Base-by-base conservation (phyloP, 2,888 invertebrate species). In the Lissocephala sabroskyi region DNA sequence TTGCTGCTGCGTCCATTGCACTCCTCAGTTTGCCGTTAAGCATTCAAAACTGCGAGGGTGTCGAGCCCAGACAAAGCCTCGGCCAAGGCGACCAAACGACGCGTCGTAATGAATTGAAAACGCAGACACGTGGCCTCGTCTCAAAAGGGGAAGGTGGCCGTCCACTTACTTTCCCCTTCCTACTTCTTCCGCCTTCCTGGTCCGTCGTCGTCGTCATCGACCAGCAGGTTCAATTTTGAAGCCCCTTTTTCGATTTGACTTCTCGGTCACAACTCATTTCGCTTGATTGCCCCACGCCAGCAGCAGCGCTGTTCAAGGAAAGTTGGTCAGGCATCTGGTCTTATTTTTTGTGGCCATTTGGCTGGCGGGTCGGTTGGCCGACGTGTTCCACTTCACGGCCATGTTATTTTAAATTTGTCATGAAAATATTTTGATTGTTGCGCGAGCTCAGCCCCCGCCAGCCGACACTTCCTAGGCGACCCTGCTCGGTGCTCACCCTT, bases 381-480 rank as follows among this genome's bases (percentile, higher is more conserved):
- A 59, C 77, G 77, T 75, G 75, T 74, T 74, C 65, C 65, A 67
- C 64, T 66, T 77, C 68, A 75, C 59, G 73, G 57, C 47, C 68
- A 55, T 75, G 75, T 75, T 75, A 62, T 68, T 75, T 70, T 70
- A 73, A 75, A 75, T 77, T 75, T 75, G 76, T 75, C 73, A 78
- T 68, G 78, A 78, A 71, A 75, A 77, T 75, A 75, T 77, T 75
- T 71, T 56, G 63, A 68, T 68, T 68, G 59, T 60, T 70, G 62
- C 57, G 59, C 61, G 47, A 50, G 40, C 32, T 39, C n/a, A n/a
- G n/a, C 11, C 37, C 19, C 26, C 23, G 32, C 23, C n/a, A n/a
- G n/a, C n/a, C n/a, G n/a, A n/a, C n/a, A 43, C 33, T 23, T 30
- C 39, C 16, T 35, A n/a, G n/a, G n/a, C n/a, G n/a, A n/a, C n/a